Evolutionary conservation across 2,888 invertebrate species (phyloP).

Genomic region (Rhyacophila evoluta): DNA sequence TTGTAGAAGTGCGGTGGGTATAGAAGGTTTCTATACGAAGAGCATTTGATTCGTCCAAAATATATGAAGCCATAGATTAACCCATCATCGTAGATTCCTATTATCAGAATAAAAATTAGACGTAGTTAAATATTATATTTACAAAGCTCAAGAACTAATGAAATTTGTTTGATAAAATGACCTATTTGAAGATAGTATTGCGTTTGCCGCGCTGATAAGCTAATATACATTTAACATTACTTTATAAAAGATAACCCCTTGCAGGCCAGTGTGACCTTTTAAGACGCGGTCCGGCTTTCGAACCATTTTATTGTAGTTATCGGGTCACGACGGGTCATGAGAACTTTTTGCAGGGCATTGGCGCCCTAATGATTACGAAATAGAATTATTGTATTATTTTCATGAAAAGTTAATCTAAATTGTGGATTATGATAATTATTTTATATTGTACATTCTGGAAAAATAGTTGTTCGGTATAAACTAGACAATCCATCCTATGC

Average conservation of each 20-base stretch:
- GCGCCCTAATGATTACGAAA: too few relatives aligned
- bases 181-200: neutral
- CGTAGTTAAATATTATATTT: neutral
- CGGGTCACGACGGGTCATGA: constrained; percentile 5
- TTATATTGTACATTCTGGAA: too few relatives aligned
- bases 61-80: too few relatives aligned
- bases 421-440: too few relatives aligned
- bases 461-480: too few relatives aligned
- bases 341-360: neutral
- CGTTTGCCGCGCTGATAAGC: neutral
- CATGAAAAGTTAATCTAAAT: too few relatives aligned
- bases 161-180: neutral
- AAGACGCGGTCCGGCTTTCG: neutral
- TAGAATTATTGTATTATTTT: too few relatives aligned
- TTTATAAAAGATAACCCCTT: neutral
- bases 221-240: neutral
- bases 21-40: too few relatives aligned
- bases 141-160: neutral
- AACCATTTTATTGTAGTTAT: neutral
- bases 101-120: neutral
- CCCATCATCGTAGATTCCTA: too few relatives aligned
- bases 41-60: too few relatives aligned
- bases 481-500: too few relatives aligned
- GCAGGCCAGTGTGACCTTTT: neutral
- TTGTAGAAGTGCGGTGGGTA: too few relatives aligned